Evolutionary conservation across 1,140 invertebrate species (phyloP).

Genomic region (Neelides sp.): DNA sequence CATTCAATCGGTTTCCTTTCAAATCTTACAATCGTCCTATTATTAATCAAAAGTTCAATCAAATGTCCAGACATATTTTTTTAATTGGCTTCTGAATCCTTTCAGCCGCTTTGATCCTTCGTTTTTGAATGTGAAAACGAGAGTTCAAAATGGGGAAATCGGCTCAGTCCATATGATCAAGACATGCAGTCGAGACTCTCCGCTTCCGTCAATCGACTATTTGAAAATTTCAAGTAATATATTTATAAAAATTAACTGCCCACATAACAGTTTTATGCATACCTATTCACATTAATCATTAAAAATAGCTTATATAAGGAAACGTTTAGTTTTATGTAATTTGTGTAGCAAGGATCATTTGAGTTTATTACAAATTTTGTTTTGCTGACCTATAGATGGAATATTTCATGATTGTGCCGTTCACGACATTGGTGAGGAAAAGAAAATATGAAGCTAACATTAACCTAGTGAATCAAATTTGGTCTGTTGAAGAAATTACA

Average conservation of each 20-base stretch:
- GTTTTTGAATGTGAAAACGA: constrained; percentile 40
- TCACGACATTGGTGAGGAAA: constrained; percentile 63
- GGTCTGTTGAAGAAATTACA: too few species aligned
- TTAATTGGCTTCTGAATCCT: constrained; percentile 14
- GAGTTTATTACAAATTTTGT: neutral
- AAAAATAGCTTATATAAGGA: too few species aligned
- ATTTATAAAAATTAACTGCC: too few species aligned
- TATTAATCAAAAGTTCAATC: neutral
- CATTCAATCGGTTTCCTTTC: constrained; percentile 44
- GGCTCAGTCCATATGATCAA: constrained; percentile 51
- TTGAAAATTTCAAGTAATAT: constrained; percentile 45
- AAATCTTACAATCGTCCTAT: neutral
- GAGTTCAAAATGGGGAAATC: constrained; percentile 44
- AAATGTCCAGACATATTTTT: constrained; percentile 4
- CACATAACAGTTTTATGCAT: too few species aligned
- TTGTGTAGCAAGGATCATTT: neutral
- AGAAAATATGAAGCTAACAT: too few species aligned
- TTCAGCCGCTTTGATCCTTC: constrained; percentile 51
- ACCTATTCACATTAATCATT: too few species aligned
- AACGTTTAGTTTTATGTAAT: neutral
- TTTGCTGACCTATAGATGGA: too few species aligned
- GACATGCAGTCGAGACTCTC: constrained; percentile 48
- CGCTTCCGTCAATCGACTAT: constrained; percentile 48
- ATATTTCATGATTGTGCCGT: constrained; percentile 59
- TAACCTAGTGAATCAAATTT: too few species aligned